Percentiles rank a stretch among this genome's conserved stretches.
Evolutionary conservation across 1,140 invertebrate species (phyloP).

Genomic region (Cephus cinctus): DNA sequence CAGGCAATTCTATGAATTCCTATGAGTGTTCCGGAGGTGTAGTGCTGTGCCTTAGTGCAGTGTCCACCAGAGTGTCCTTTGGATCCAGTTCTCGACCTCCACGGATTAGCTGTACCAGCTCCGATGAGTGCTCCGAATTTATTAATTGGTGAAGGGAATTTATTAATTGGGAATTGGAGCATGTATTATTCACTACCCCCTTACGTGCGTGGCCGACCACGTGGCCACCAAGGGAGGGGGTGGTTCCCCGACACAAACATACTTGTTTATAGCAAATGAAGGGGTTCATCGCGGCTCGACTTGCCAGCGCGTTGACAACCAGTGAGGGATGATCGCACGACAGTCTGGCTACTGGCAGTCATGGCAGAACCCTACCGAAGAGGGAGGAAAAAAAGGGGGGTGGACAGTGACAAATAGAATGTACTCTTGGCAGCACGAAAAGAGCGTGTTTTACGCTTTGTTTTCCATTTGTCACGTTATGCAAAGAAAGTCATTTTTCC

Average conservation of each 20-base stretch:
- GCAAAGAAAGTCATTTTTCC: slow-evolving; percentile 20
- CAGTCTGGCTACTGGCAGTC: too few relatives aligned
- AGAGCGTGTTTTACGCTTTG: slow-evolving; percentile 42
- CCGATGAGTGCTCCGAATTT: too few relatives aligned
- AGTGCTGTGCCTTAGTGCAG: too few relatives aligned
- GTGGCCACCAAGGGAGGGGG: too few relatives aligned
- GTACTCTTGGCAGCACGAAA: slow-evolving; percentile 31
- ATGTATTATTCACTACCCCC: slow-evolving; percentile 32
- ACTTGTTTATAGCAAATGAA: slow-evolving; percentile 12
- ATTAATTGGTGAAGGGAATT: too few relatives aligned
- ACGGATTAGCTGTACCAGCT: too few relatives aligned
- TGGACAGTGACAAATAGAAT: slow-evolving; percentile 44
- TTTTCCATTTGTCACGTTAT: slow-evolving; percentile 42
- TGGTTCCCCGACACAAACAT: slow-evolving; percentile 11
- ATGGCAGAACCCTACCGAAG: slow-evolving; percentile 2
- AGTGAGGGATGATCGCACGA: slow-evolving; percentile 30
- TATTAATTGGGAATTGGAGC: too few relatives aligned
- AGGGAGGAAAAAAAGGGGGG: not conserved
- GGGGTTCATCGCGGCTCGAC: not conserved
- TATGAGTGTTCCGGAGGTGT: too few relatives aligned
- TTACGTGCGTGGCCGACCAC: slow-evolving; percentile 16
- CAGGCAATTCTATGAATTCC: too few relatives aligned
- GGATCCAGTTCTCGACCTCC: too few relatives aligned
- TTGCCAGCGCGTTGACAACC: slow-evolving; percentile 22
- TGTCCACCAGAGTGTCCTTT: too few relatives aligned